These are phyloP conservation scores for Prionailurus viverrinus DNA, from an alignment of 2,113 vertebrate genomes.

Conservation along the genomic window DNA sequence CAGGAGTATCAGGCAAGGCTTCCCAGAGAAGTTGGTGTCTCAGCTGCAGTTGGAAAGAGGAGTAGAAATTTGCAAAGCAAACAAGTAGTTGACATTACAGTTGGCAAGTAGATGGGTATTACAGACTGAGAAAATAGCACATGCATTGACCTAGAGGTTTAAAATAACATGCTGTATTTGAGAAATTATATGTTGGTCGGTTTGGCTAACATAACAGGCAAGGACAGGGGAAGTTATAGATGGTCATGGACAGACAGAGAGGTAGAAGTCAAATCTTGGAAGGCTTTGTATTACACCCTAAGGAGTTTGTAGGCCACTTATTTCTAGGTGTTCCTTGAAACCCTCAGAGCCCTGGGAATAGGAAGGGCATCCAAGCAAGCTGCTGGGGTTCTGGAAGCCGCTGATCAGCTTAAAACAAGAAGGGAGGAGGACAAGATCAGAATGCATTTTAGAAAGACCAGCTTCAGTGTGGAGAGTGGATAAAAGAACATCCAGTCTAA, in stretches of 20 bases:
- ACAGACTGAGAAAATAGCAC: neutral
- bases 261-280: neutral
- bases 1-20: neutral
- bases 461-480: neutral
- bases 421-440: neutral
- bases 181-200: neutral
- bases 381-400: conserved; percentile 21
- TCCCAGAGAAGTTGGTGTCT: neutral
- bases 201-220: neutral
- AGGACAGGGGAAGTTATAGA: neutral
- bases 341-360: neutral
- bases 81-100: neutral
- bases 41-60: neutral
- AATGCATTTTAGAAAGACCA: neutral
- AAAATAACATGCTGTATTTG: neutral
- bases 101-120: neutral
- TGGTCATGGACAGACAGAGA: neutral
- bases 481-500: neutral
- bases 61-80: conserved; percentile 14
- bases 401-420: neutral
- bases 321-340: neutral
- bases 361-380: neutral
- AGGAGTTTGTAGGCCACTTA: neutral
- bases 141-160: neutral
- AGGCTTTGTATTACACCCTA: neutral